Percentiles rank a stretch among this genome's conserved stretches.
These are phyloP conservation scores for Vultur gryphus DNA, from an alignment of 2,797 vertebrate species.

Conservation along the genomic window DNA sequence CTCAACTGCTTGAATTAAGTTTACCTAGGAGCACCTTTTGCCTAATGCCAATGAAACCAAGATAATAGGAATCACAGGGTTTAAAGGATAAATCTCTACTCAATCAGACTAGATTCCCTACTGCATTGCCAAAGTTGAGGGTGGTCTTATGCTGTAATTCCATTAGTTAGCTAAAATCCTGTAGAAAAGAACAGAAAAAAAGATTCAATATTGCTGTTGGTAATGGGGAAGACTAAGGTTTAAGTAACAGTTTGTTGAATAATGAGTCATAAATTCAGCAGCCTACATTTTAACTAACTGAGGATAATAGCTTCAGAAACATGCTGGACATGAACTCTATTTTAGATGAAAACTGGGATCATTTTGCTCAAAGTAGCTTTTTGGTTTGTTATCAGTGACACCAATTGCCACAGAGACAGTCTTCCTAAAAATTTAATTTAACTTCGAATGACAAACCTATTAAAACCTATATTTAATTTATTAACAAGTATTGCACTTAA, in stretches of 20 bases:
- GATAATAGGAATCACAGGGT: background rate
- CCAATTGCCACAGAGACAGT: background rate
- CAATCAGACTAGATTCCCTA: background rate
- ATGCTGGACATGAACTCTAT: background rate
- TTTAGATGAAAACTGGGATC: background rate
- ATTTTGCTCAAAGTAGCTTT: background rate
- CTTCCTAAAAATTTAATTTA: background rate
- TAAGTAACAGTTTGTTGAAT: background rate
- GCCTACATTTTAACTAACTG: background rate
- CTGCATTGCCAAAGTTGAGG: background rate
- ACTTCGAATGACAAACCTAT: background rate
- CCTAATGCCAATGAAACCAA: background rate
- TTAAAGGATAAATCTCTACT: background rate
- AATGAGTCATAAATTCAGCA: background rate
- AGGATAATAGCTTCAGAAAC: background rate
- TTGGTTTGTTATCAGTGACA: background rate
- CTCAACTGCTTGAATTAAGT: background rate
- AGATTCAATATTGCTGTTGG: background rate
- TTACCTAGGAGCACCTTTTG: background rate
- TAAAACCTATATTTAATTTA: background rate
- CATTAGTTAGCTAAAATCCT: background rate
- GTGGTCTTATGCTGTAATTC: background rate
- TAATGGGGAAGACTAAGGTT: background rate
- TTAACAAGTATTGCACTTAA: background rate
- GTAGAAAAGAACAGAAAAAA: background rate